Base-by-base conservation (phyloP, 2,888 invertebrate species). In the Drosophila austrosaltans region DNA sequence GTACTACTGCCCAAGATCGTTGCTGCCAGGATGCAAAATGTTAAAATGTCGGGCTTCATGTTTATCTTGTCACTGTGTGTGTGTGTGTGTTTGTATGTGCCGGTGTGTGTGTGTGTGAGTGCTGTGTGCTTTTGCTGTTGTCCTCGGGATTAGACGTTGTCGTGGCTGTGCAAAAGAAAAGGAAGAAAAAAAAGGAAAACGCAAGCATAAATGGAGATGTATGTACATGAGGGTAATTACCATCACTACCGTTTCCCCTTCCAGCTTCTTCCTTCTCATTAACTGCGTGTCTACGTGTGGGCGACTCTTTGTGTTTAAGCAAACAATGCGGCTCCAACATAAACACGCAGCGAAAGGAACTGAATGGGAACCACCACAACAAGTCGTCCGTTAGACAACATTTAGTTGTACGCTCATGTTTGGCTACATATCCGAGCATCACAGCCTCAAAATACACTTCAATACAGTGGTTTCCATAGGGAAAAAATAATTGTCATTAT, bases 141-240 rank as follows among this genome's bases (percentile, higher is more conserved):
- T 80, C 20, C 69, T 68, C 72, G 75, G 81, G 81, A 81, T 82
- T 83, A 86, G 65, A 70, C 57, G 58, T 53, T 58, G 63, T 61
- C 69, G 61, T 57, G 25, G 32, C 54, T 56, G n/a, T 22, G 60
- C 48, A 64, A 59, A 30, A 48, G 48, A 20, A 48, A 59, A 28
- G 22, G 48, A 16, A 7, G 57, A 80, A 82, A 83, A 58, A 48
- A 22, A 48, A 36, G 8, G 8, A 48, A 48, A 48, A 48, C 48
- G 22, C 48, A 69, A 72, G 63, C 71, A 76, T 63, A 62, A 75
- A 80, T 65, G 63, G 39, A 75, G 76, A 78, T 74, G 67, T 76
- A 78, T 73, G 75, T 87, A 79, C 77, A 81, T 77, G 75, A 76
- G 76, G 83, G 82, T 81, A 87, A 90, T 89, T 90, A 87, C 87